Evolutionary conservation across 2,888 invertebrate genomes (phyloP).

Genomic region (Cephus rjabovi): DNA sequence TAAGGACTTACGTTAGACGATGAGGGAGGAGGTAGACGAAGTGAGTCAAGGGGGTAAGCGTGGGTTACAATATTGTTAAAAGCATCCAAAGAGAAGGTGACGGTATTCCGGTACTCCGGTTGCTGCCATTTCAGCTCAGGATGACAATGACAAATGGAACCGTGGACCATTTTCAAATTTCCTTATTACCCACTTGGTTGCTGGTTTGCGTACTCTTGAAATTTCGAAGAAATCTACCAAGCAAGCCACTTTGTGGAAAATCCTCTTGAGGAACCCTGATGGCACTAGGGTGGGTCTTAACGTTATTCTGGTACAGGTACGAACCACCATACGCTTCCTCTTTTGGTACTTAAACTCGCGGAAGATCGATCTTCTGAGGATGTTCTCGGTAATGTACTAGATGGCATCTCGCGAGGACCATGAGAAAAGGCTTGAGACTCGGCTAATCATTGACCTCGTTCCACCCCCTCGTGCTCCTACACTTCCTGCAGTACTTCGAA

Average conservation of each 20-base stretch:
- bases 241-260: neutral
- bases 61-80: constrained; percentile 56
- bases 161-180: constrained; percentile 53
- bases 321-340: neutral
- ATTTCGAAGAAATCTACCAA: neutral
- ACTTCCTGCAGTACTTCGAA: neutral
- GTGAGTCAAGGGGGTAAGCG: constrained; percentile 29
- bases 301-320: neutral
- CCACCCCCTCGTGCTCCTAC: neutral
- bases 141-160: constrained; percentile 60
- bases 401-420: no score
- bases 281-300: neutral
- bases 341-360: neutral
- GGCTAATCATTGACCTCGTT: neutral
- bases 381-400: neutral
- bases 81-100: constrained; percentile 47
- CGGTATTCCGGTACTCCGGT: constrained; percentile 26
- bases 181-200: constrained; percentile 45
- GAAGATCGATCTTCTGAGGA: neutral
- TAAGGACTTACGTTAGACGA: neutral
- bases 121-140: constrained; percentile 37
- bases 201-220: neutral
- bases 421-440: neutral
- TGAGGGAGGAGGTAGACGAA: constrained; percentile 22
- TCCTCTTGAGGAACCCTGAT: neutral